Percentiles rank a stretch among this genome's conserved stretches.
phyloP scores from a whole-genome alignment of 2,113 vertebrate genomes.

The Pao palembangensis region DNA sequence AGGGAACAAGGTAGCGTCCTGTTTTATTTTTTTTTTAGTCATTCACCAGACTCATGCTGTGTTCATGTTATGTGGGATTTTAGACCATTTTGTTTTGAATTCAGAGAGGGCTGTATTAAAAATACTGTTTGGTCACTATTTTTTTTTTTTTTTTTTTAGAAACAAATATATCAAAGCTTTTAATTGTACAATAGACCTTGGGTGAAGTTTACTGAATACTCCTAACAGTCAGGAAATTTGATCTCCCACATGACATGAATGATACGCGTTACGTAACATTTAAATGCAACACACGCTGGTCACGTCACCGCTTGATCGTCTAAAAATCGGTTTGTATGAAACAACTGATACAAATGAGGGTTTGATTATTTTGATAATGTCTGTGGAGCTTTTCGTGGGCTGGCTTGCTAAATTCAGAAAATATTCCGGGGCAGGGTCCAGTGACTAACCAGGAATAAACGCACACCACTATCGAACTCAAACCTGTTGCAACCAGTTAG shows the following conservation, averaged over 20 bases:
- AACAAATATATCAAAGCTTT: neutral
- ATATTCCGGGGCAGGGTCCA: too few species aligned
- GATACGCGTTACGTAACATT: neutral
- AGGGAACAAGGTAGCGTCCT: slow-evolving; percentile 12
- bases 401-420: neutral
- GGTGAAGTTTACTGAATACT: neutral
- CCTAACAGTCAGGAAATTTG: neutral
- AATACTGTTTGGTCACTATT: neutral
- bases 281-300: slow-evolving; percentile 8
- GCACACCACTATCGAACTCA: too few species aligned
- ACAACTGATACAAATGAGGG: neutral
- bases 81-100: neutral
- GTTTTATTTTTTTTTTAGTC: neutral
- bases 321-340: neutral
- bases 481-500: too few species aligned
- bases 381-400: neutral
- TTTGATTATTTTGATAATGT: neutral
- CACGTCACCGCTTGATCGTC: neutral
- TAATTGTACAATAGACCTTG: neutral
- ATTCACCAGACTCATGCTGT: neutral
- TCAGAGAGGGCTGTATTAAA: neutral
- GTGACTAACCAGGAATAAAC: too few species aligned
- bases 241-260: slow-evolving; percentile 13
- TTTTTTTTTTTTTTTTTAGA: neutral
- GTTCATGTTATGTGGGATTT: slow-evolving; percentile 3